Conservation (phyloP, 2,113 vertebrate species). For the Vidua macroura region DNA sequence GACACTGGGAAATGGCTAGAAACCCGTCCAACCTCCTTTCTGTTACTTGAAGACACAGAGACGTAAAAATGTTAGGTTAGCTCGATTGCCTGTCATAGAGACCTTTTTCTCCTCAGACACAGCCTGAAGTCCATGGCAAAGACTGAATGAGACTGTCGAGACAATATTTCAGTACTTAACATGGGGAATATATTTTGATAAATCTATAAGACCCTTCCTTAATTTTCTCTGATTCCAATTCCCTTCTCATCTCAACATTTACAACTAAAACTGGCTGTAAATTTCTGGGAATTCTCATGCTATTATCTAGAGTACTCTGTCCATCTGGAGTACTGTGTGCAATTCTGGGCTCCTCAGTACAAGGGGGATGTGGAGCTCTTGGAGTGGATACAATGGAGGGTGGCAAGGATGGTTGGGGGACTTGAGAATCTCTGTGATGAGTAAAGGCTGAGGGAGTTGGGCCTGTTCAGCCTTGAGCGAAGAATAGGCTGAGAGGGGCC, state of each 20-base stretch:
- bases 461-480: neutral
- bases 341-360: neutral
- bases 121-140: neutral
- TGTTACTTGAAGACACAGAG: neutral
- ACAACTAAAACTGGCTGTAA: neutral
- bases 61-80: neutral
- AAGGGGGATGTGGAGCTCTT: neutral
- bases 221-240: neutral
- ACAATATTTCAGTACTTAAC: neutral
- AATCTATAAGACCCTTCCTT: neutral
- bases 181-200: neutral
- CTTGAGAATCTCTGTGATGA: neutral
- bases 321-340: neutral
- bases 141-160: neutral
- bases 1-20: neutral
- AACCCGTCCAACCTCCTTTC: neutral
- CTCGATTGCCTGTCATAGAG: neutral
- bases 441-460: neutral
- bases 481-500: neutral
- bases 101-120: neutral
- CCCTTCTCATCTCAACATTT: neutral
- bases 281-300: neutral
- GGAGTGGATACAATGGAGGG: neutral
- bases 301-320: neutral
- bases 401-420: rapidly evolving